These are phyloP conservation scores for Muricea muricata DNA, from an alignment of 92 coral and sea anemone species.

Conservation along the genomic window DNA sequence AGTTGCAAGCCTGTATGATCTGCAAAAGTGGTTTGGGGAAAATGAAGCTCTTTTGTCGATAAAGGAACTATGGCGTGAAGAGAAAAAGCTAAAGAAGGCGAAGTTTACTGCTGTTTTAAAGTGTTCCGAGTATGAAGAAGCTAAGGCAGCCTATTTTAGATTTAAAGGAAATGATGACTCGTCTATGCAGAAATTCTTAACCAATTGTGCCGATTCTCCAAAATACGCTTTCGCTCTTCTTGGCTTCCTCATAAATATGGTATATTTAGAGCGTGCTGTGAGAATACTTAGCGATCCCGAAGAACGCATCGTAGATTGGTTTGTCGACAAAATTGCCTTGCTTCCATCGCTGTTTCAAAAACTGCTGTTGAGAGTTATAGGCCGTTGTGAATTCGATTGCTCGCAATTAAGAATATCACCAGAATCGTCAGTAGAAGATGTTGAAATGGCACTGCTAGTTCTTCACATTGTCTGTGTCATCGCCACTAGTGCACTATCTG, in stretches of 20 bases:
- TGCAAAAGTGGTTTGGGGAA: conserved; percentile 57
- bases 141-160: conserved; percentile 37
- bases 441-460: too few relatives aligned
- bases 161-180: background rate
- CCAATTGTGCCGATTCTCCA: conserved; percentile 39
- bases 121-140: conserved; percentile 34
- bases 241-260: conserved; percentile 64
- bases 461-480: too few relatives aligned
- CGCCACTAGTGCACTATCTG: too few relatives aligned
- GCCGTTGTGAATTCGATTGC: too few relatives aligned
- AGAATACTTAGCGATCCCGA: too few relatives aligned
- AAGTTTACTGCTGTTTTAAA: conserved; percentile 12
- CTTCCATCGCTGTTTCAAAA: too few relatives aligned
- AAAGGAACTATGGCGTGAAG: conserved; percentile 57
- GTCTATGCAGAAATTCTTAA: conserved; percentile 25
- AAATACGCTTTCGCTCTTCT: conserved; percentile 48
- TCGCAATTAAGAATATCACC: too few relatives aligned
- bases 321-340: too few relatives aligned
- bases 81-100: conserved; percentile 9
- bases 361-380: too few relatives aligned
- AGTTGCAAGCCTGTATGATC: conserved; percentile 61
- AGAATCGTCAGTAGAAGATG: too few relatives aligned
- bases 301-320: too few relatives aligned
- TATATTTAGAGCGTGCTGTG: too few relatives aligned
- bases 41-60: conserved; percentile 61